These are phyloP conservation scores for Cacoxenus indagator DNA, from an alignment of 2,888 invertebrate genomes.

Conservation along the genomic window DNA sequence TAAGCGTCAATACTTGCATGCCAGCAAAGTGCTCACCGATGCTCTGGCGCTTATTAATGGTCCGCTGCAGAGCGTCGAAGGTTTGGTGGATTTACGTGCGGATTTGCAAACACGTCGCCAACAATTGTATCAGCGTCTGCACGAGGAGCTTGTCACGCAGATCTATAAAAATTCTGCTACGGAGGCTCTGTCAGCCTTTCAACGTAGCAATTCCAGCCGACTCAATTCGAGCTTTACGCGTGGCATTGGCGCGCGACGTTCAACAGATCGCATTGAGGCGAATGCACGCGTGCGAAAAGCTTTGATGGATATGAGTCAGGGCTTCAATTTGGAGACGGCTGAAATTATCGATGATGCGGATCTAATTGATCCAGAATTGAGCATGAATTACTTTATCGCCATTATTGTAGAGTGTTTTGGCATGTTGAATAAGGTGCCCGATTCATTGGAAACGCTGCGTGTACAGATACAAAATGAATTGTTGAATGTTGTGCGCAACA, in stretches of 20 bases:
- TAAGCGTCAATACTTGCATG: constrained; percentile 86
- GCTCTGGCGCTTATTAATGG: constrained; percentile 79
- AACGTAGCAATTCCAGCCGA: constrained; percentile 76
- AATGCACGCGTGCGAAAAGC: constrained; percentile 73
- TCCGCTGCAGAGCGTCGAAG: constrained; percentile 85
- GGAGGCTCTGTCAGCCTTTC: constrained; percentile 72
- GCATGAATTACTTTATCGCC: constrained; percentile 80
- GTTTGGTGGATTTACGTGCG: constrained; percentile 82
- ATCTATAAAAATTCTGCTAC: constrained; percentile 77
- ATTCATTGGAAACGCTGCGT: constrained; percentile 87
- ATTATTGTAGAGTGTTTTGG: constrained; percentile 88
- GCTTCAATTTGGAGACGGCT: constrained; percentile 67
- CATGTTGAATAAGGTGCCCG: constrained; percentile 85
- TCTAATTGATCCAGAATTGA: constrained; percentile 74
- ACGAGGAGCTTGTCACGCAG: constrained; percentile 80
- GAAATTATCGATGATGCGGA: constrained; percentile 75
- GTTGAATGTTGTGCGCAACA: constrained; percentile 82
- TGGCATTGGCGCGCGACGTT: constrained; percentile 73
- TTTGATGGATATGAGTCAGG: constrained; percentile 73
- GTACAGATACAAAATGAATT: constrained; percentile 87
- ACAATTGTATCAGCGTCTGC: constrained; percentile 78
- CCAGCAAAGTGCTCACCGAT: constrained; percentile 84
- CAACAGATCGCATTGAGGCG: constrained; percentile 73
- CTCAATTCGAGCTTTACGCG: constrained; percentile 75
- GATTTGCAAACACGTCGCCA: constrained; percentile 77